A percentile compares a stretch with the other conserved stretches of the same genome.
These are phyloP conservation scores for Pomatorhinus ruficollis DNA, from an alignment of 2,113 vertebrate genomes.

Conservation along the genomic window DNA sequence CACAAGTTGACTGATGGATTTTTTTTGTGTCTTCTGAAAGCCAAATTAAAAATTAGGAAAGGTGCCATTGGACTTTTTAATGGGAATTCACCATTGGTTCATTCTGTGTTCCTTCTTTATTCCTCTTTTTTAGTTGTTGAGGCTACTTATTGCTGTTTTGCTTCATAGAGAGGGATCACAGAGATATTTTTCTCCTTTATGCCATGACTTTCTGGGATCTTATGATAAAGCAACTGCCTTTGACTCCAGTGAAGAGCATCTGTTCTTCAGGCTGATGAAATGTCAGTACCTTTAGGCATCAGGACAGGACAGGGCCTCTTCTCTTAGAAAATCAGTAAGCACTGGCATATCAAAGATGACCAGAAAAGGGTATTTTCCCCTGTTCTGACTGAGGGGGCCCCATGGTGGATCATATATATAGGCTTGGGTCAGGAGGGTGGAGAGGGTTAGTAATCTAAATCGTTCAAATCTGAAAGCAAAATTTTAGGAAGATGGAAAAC, in stretches of 20 bases:
- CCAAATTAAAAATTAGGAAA: neutral
- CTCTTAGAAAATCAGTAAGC: neutral
- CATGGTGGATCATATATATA: neutral
- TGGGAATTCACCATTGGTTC: conserved; percentile 50
- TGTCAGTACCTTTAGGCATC: neutral
- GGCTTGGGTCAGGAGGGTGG: neutral
- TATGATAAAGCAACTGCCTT: neutral
- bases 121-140: neutral
- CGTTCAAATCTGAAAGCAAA: neutral
- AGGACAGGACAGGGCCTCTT: neutral
- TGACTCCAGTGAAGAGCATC: neutral
- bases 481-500: neutral
- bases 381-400: neutral
- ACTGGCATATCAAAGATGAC: neutral
- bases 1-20: neutral
- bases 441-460: neutral
- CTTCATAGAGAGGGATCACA: neutral
- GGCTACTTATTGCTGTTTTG: neutral
- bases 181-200: neutral
- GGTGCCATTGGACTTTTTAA: neutral
- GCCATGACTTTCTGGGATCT: neutral
- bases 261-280: neutral
- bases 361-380: neutral
- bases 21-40: neutral
- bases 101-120: neutral